Conservation (phyloP, 2,797 vertebrate species). For the Clangula hyemalis region DNA sequence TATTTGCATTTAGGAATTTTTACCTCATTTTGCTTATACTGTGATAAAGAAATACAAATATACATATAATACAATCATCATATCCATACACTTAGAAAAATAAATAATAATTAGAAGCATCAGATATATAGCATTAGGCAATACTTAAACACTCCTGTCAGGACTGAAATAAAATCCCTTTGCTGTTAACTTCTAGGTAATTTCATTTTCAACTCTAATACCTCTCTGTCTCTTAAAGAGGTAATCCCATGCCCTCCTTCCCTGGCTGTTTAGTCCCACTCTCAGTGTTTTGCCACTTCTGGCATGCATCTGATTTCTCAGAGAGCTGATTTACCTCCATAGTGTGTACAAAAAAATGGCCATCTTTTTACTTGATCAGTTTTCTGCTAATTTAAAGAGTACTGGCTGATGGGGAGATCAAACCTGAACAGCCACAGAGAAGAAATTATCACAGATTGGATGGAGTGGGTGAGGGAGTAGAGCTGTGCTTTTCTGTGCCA, state of each 20-base stretch:
- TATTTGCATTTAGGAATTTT: neutral
- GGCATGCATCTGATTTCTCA: neutral
- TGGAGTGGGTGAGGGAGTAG: neutral
- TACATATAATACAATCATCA: neutral
- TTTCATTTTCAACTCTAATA: neutral
- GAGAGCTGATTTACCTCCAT: neutral
- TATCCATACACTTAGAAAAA: neutral
- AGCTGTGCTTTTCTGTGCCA: neutral
- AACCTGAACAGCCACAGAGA: neutral
- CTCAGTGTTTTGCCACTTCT: neutral
- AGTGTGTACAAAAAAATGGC: rapidly evolving
- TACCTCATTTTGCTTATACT: neutral
- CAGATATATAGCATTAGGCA: neutral
- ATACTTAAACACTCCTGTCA: neutral
- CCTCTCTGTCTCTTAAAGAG: neutral
- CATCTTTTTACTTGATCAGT: neutral
- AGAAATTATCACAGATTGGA: neutral
- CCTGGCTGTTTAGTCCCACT: neutral
- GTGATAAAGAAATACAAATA: neutral
- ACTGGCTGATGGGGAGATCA: neutral
- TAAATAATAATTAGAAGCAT: rapidly evolving
- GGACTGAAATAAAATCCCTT: neutral
- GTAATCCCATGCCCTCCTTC: neutral
- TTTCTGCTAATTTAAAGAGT: neutral
- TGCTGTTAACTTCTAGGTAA: neutral